A percentile compares a stretch with the other conserved stretches of the same genome.
These are phyloP conservation scores for Ditylenchus dipsaci DNA, from an alignment of 1,140 invertebrate species.

Conservation along the genomic window DNA sequence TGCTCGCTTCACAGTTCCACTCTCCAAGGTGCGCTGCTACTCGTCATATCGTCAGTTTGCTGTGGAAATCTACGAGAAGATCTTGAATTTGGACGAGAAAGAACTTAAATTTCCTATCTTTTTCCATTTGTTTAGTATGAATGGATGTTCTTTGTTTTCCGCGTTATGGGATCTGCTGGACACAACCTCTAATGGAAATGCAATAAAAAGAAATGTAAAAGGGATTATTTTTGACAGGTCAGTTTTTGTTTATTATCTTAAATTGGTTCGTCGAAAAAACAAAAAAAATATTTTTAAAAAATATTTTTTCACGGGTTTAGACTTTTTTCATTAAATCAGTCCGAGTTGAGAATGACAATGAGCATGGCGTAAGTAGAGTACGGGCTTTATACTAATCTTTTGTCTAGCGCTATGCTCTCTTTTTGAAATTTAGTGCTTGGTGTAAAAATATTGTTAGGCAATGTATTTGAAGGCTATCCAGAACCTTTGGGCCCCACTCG, in stretches of 20 bases:
- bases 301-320: too few species aligned
- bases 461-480: too few species aligned
- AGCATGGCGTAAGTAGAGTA: too few species aligned
- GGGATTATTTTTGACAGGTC: constrained; percentile 73
- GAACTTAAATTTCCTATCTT: constrained; percentile 70
- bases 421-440: too few species aligned
- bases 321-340: too few species aligned
- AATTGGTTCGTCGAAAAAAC: too few species aligned
- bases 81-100: constrained; percentile 61
- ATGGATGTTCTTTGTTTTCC: constrained; percentile 63
- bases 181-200: constrained; percentile 35
- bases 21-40: constrained; percentile 68
- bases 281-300: too few species aligned
- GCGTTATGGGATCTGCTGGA: constrained; percentile 52
- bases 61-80: constrained; percentile 67
- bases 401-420: too few species aligned
- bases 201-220: constrained; percentile 64
- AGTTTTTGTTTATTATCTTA: constrained; percentile 4
- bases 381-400: too few species aligned
- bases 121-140: constrained; percentile 76
- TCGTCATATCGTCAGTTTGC: constrained; percentile 67
- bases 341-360: too few species aligned
- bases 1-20: constrained; percentile 69
- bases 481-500: too few species aligned
- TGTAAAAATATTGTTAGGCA: too few species aligned